phyloP scores from a whole-genome alignment of 2,888 invertebrate species.

The Perizoma affinitatum region DNA sequence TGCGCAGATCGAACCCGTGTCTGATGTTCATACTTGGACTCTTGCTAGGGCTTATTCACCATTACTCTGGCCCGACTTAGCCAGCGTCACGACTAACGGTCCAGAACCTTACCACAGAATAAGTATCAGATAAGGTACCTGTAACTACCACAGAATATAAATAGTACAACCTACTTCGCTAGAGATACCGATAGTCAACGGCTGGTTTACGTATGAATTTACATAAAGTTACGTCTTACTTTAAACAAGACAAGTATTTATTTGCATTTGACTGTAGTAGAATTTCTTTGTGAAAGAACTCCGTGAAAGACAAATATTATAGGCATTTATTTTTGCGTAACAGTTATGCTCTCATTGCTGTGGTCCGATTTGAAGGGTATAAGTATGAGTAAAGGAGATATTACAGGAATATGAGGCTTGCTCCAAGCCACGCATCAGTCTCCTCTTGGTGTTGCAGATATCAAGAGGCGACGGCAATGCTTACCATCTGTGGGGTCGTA shows the following conservation, averaged over 20 bases:
- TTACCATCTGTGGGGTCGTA: no score
- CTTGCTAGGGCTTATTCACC: conserved; percentile 4
- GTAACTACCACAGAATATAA: conserved; percentile 31
- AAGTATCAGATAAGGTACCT: conserved; percentile 19
- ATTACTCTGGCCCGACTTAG: conserved; percentile 39
- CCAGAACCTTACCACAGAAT: conserved; percentile 37
- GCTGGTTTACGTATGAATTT: conserved; percentile 45
- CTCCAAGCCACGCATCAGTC: no score
- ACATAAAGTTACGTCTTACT: conserved; percentile 36
- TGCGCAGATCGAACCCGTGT: background rate
- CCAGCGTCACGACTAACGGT: conserved; percentile 47
- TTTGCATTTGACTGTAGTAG: no score
- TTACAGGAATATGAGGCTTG: no score
- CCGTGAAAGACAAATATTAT: no score
- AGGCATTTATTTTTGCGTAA: no score
- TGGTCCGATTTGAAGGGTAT: no score
- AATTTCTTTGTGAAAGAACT: no score
- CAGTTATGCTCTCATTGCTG: no score
- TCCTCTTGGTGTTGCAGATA: no score
- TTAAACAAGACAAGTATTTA: conserved; percentile 32
- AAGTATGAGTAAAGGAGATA: no score
- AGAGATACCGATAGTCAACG: conserved; percentile 22
- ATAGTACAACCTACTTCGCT: conserved; percentile 10
- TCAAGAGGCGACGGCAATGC: no score
- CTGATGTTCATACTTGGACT: conserved; percentile 1